phyloP scores from a whole-genome alignment of 2,797 vertebrate genomes.

The Spinibarbus caldwelli region DNA sequence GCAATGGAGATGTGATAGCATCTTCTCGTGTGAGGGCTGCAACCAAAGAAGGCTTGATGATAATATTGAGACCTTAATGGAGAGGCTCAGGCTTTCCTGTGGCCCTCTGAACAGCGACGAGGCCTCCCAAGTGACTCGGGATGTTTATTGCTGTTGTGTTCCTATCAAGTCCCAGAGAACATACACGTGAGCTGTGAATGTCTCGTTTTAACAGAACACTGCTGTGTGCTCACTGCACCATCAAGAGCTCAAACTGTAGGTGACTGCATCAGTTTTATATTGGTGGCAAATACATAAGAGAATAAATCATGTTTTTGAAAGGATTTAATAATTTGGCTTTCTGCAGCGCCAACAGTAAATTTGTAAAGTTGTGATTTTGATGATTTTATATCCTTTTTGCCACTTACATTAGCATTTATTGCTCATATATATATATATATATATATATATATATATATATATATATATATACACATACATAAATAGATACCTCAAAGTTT shows the following conservation, averaged over 20 bases:
- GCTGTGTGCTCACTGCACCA: background rate
- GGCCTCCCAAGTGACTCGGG: conserved; percentile 6
- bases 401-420: background rate
- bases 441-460: no score
- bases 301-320: no score
- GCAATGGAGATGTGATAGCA: conserved; percentile 33
- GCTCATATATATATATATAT: no score
- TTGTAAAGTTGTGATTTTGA: background rate
- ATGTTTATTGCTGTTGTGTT: conserved; percentile 48
- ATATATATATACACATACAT: no score
- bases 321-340: no score
- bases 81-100: conserved; percentile 1
- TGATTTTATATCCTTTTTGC: background rate
- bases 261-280: no score
- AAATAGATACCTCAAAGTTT: no score
- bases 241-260: background rate
- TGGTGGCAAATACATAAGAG: no score
- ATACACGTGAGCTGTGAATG: conserved; percentile 1
- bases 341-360: no score
- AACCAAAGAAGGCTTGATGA: conserved; percentile 33
- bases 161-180: conserved; percentile 17
- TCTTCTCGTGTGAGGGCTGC: conserved; percentile 18
- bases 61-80: conserved; percentile 28
- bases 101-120: background rate
- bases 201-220: background rate